Percentiles rank a stretch among this genome's conserved stretches.
phyloP scores from a whole-genome alignment of 2,888 invertebrate species.

The Ecliptopera silaceata region DNA sequence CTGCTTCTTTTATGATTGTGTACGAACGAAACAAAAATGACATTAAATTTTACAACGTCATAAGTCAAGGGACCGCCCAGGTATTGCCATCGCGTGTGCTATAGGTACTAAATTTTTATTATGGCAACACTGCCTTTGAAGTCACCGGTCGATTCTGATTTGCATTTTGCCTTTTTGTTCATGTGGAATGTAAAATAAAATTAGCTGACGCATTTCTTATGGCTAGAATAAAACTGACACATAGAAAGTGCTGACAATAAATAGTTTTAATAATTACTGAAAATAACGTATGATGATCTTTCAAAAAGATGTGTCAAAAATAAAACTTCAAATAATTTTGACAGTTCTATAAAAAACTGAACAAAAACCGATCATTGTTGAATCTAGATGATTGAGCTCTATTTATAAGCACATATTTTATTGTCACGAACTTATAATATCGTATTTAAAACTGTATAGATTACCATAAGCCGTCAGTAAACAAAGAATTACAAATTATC shows the following conservation, averaged over 20 bases:
- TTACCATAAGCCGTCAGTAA: not conserved
- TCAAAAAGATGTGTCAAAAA: too few species aligned
- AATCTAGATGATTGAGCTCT: too few species aligned
- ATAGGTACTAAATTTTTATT: constrained; percentile 41
- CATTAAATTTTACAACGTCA: constrained; percentile 28
- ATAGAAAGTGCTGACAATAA: too few species aligned
- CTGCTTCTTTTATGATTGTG: too few species aligned
- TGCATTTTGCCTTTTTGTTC: constrained; percentile 1
- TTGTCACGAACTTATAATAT: not conserved
- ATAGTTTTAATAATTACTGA: too few species aligned
- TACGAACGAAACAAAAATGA: constrained; percentile 24
- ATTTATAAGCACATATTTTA: too few species aligned
- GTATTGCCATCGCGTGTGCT: constrained; percentile 38
- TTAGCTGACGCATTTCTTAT: not conserved
- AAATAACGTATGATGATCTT: too few species aligned
- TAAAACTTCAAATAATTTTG: too few species aligned
- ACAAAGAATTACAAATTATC: constrained; percentile 8
- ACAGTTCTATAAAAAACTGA: too few species aligned
- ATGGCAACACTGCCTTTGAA: constrained; percentile 41
- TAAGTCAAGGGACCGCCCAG: constrained; percentile 46
- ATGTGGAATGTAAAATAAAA: not conserved
- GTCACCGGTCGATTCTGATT: constrained; percentile 34
- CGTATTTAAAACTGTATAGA: not conserved
- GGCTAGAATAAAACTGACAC: too few species aligned
- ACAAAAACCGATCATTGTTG: too few species aligned